Conservation (phyloP, 1,140 invertebrate species). For the Lordiphosa collinella region DNA sequence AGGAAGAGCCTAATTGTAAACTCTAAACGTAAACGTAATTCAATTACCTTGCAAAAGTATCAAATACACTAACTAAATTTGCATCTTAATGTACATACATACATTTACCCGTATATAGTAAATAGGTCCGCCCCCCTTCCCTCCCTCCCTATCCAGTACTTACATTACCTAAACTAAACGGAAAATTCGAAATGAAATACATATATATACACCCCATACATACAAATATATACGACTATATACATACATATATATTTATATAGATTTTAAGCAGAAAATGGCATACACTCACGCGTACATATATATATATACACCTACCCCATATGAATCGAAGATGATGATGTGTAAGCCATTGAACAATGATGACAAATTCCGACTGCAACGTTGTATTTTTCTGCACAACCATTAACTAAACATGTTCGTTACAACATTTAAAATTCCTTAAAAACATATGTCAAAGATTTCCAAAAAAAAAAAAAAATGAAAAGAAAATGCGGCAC, state of each 20-base stretch:
- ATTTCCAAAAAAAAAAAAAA: slow-evolving; percentile 13
- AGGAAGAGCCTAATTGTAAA: slow-evolving; percentile 34
- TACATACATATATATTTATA: slow-evolving; percentile 31
- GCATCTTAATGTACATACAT: slow-evolving; percentile 14
- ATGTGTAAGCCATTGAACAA: slow-evolving; percentile 7
- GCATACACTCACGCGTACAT: slow-evolving; percentile 14
- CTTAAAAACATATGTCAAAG: slow-evolving; percentile 20
- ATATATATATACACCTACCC: slow-evolving; percentile 15
- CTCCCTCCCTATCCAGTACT: neutral
- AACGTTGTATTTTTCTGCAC: slow-evolving; percentile 40
- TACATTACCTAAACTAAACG: slow-evolving; percentile 9
- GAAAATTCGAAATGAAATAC: slow-evolving; percentile 9
- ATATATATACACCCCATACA: slow-evolving; percentile 6
- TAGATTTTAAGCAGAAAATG: slow-evolving; percentile 44
- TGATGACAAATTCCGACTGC: slow-evolving; percentile 24
- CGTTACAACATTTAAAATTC: slow-evolving; percentile 33
- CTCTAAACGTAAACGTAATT: slow-evolving; percentile 61
- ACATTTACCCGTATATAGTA: slow-evolving; percentile 20
- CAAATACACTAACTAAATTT: slow-evolving; percentile 55
- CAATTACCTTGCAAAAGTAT: slow-evolving; percentile 68
- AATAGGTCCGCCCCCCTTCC: neutral
- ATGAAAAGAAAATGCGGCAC: slow-evolving; percentile 22
- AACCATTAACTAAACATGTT: slow-evolving; percentile 19
- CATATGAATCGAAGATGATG: neutral
- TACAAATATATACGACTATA: slow-evolving; percentile 18